Base-by-base conservation (phyloP, 2,113 vertebrate genomes). In the Corythornis vintsioides region DNA sequence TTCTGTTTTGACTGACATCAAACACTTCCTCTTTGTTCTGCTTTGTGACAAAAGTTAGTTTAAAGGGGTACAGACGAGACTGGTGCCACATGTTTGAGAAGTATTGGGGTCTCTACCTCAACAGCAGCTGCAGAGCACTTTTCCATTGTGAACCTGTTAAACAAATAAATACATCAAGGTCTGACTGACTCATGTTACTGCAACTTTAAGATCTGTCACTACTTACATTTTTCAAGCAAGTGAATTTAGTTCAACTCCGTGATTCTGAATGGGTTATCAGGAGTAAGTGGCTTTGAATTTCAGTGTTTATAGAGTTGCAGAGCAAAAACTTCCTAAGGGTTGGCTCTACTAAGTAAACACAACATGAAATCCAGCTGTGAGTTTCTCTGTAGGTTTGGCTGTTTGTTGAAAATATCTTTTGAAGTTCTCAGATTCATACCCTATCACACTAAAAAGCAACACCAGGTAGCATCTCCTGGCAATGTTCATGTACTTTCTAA, bases 311-410 rank as follows among this genome's bases (percentile, higher is more conserved):
- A 43, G 26, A 64, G 33, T 42, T 64, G 57, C 31, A 92, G 82
- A 87, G 64, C 10, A 87, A 89, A 93, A 80, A 33, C 55, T 86
- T 93, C 85, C 82, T 85, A 71, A 70, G 74, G 64, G 35, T 83
- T 85, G 82, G 20, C 40, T 83, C 35, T 87, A 35, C 74, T 90
- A 92, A 89, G 91, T 66, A 94, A 93, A 80, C 74, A 85, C 67
- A 94, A 83, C 91, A 71, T 72, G 76, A 91, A 92, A 90, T 92
- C 87, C 78, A 91, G 52, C 89, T 92, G 88, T 87, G 91, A 95
- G 28, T 70, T 55, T 60, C 81, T 92, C 74, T 73, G 71, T 85
- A 87, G 59, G 67, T 84, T 89, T 94, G 59, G 8, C 52, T 92
- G 45, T 77, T 94, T 89, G 66, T 71, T 72, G 78, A 89, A 84